phyloP scores from a whole-genome alignment of 2,888 invertebrate genomes.

The Saturnia japonica region DNA sequence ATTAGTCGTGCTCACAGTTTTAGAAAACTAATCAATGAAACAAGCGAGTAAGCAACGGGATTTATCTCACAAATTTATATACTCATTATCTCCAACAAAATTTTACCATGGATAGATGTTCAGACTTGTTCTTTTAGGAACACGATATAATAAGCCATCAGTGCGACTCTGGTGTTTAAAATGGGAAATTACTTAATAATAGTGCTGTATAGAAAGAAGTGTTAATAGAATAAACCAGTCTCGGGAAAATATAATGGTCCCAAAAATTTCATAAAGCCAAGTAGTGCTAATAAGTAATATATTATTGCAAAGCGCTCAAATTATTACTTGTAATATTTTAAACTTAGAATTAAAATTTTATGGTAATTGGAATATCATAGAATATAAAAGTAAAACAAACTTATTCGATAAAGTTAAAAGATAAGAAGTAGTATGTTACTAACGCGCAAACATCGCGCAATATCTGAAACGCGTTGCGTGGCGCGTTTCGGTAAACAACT shows the following conservation, averaged over 20 bases:
- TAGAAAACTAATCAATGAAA: background rate
- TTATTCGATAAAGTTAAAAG: background rate
- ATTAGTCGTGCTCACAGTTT: background rate
- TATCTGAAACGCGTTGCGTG: background rate
- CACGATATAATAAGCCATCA: too few relatives aligned
- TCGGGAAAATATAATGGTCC: too few relatives aligned
- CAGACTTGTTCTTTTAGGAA: background rate
- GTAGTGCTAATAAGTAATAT: too few relatives aligned
- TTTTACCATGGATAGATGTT: background rate
- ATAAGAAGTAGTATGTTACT: background rate
- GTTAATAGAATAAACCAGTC: too few relatives aligned
- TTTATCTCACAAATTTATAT: background rate
- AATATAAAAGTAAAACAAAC: background rate
- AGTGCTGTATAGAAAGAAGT: too few relatives aligned
- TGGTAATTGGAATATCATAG: too few relatives aligned
- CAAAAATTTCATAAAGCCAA: too few relatives aligned
- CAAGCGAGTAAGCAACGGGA: background rate
- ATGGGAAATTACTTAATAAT: too few relatives aligned
- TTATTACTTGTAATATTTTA: background rate
- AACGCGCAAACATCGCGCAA: constrained; percentile 9
- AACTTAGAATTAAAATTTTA: background rate
- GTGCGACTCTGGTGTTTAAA: too few relatives aligned
- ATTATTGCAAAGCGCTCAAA: background rate
- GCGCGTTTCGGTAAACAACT: constrained; percentile 11
- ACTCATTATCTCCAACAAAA: background rate